Evolutionary conservation across 1,140 invertebrate species (phyloP).

Genomic region (Drosophila nasuta): DNA sequence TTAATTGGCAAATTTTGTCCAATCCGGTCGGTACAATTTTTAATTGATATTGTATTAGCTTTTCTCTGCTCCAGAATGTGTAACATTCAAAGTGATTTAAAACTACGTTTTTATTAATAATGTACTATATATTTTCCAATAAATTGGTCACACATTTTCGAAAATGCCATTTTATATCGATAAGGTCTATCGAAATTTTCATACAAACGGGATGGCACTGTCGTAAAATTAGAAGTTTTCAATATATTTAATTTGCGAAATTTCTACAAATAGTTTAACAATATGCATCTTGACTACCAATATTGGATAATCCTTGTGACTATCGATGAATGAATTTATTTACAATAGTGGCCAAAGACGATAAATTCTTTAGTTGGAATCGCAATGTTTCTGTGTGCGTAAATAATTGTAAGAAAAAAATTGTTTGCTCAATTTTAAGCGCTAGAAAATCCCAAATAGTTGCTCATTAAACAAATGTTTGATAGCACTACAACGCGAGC

Average conservation of each 20-base stretch:
- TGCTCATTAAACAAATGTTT: neutral
- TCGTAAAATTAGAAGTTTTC: neutral
- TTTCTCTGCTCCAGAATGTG: no score
- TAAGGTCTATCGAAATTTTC: neutral
- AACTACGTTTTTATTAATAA: no score
- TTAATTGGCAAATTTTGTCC: no score
- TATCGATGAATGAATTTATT: conserved; percentile 18
- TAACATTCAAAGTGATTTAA: no score
- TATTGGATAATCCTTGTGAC: neutral
- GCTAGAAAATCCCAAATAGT: neutral
- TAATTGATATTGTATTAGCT: no score
- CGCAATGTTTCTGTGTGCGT: conserved; percentile 15
- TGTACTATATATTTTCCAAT: no score
- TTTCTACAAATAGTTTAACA: neutral
- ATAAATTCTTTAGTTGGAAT: conserved; percentile 13
- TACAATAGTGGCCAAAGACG: conserved; percentile 1
- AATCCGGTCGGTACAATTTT: no score
- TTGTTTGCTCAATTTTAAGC: neutral
- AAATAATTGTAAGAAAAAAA: conserved; percentile 29
- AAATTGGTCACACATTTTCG: no score
- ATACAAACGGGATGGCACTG: neutral
- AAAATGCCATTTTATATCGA: neutral
- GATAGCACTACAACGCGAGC: neutral
- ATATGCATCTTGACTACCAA: neutral
- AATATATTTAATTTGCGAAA: neutral